A percentile compares a stretch with the other conserved stretches of the same genome.
These are phyloP conservation scores for Cephus nigrinus DNA, from an alignment of 2,888 invertebrate genomes.

Conservation along the genomic window DNA sequence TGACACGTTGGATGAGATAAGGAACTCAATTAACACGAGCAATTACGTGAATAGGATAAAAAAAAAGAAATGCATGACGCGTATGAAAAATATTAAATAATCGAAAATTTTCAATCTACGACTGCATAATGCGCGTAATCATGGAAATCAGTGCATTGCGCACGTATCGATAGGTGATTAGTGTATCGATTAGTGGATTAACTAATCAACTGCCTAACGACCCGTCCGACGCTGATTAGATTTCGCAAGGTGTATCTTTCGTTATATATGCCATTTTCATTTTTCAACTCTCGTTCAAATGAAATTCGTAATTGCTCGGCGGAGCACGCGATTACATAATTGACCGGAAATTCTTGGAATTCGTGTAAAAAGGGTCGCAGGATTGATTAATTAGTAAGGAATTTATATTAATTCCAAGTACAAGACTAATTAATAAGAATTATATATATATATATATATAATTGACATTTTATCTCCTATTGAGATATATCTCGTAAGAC, in stretches of 20 bases:
- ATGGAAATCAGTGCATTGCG: neutral
- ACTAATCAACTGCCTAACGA: neutral
- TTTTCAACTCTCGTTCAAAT: neutral
- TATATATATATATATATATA: neutral
- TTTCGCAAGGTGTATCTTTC: neutral
- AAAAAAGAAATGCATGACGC: neutral
- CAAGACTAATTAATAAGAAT: neutral
- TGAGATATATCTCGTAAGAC: neutral
- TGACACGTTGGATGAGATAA: neutral
- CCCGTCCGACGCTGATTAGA: neutral
- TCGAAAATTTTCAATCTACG: neutral
- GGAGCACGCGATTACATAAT: neutral
- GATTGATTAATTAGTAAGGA: neutral
- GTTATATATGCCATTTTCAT: neutral
- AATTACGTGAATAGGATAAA: neutral
- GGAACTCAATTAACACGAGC: neutral
- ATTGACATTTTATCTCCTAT: neutral
- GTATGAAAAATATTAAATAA: neutral
- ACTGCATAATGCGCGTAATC: neutral
- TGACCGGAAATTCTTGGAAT: neutral
- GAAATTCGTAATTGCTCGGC: neutral
- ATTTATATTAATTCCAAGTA: neutral
- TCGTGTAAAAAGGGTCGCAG: neutral
- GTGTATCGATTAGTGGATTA: neutral
- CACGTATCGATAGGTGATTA: neutral